Evolutionary conservation across 2,888 invertebrate genomes (phyloP), one percentile per base, ranked within the genome.

Genomic region (Branchipolynoe longqiensis): DNA sequence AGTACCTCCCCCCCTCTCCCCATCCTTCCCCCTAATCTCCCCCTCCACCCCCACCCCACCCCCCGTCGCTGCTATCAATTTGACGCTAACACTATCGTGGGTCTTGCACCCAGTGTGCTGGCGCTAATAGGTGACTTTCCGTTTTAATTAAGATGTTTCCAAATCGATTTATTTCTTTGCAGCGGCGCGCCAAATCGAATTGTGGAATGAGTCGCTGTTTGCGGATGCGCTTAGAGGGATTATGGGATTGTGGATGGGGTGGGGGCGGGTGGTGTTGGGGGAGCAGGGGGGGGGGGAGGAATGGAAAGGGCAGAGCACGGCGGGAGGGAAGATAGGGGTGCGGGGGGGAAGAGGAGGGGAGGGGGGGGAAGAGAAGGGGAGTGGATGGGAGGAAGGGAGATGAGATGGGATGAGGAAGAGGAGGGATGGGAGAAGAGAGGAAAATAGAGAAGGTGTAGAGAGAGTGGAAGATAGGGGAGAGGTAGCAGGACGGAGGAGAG

Each of bases 131-230:
- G 48, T 78, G 78, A 78, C 78, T 78, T 78, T 78, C 78, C 48
- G 54, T 48, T 78, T 78, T 78, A 41, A 78, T 48, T 78, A 78
- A 78, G 78, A 78, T 78, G 78, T 78, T 78, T 41, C 78, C 78
- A 78, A 78, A 78, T 78, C 78, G 78, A 78, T 78, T 78, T 78
- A 78, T 78, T 78, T 78, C 78, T 25, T 78, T 54, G 41, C 31
- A 12, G n/a, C 48, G 4, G 48, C 12, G 31, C 28, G 78, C 48
- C 4, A 41, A 28, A 78, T 78, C 31, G 54, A 78, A 78, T 78
- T 78, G 48, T 78, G 69, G 38, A 69, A 69, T 69, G 38, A 69
- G 69, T 69, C 69, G n/a, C 22, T 38, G 69, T 69, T 69, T 69
- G 69, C n/a, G 69, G 69, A 69, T 69, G 38, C 36, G 69, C 69